Conservation (phyloP, 2,797 vertebrate genomes). For the Loriculus beryllinus region DNA sequence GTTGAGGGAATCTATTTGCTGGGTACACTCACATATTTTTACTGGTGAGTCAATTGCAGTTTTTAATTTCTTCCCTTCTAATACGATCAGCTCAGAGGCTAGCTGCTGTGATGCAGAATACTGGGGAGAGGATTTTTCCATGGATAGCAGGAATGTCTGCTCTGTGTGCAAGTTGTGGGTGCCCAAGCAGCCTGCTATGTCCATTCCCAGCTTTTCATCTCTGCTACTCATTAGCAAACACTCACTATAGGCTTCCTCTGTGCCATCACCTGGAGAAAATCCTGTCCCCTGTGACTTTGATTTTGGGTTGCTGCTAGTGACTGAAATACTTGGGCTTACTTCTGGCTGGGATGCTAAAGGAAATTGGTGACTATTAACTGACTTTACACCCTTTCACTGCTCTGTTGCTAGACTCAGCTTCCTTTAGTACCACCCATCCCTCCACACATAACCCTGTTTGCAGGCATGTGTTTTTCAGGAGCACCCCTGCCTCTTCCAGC, state of each 20-base stretch:
- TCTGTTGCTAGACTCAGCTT: neutral
- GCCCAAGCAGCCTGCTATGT: neutral
- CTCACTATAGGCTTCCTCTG: neutral
- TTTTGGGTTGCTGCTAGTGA: neutral
- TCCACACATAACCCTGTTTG: neutral
- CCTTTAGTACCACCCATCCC: neutral
- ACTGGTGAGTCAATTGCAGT: constrained; percentile 57
- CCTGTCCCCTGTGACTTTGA: neutral
- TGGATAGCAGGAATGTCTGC: neutral
- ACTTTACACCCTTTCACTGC: neutral
- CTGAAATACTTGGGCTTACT: neutral
- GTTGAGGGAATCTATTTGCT: constrained; percentile 51
- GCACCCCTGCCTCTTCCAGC: neutral
- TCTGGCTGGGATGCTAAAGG: neutral
- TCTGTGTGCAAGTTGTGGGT: neutral
- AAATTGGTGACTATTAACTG: neutral
- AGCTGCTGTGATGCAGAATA: constrained; percentile 5
- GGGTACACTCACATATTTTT: constrained; percentile 55
- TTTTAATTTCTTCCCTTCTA: constrained; percentile 47
- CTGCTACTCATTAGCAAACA: neutral
- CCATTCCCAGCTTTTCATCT: neutral
- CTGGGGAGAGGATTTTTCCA: constrained; percentile 13
- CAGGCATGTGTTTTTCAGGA: neutral
- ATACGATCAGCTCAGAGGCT: neutral
- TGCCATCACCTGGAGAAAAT: constrained; percentile 1